These are phyloP conservation scores for Ichneumoninae sp. DNA, from an alignment of 2,888 invertebrate genomes.

Conservation along the genomic window DNA sequence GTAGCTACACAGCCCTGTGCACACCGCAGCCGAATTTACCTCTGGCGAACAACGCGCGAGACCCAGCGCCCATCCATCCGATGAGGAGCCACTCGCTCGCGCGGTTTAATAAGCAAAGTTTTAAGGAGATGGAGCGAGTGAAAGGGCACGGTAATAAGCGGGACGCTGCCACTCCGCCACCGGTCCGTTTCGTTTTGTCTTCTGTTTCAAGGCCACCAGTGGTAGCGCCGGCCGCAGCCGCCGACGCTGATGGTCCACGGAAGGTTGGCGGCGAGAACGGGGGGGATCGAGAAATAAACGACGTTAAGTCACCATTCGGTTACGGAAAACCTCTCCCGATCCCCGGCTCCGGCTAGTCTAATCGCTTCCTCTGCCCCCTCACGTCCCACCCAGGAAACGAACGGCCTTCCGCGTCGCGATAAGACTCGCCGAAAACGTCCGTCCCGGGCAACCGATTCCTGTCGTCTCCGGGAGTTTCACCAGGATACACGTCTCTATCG, in stretches of 20 bases:
- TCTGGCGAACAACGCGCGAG: conserved; percentile 65
- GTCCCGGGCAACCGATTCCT: neutral
- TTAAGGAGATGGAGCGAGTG: conserved; percentile 67
- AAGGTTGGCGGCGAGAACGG: conserved; percentile 24
- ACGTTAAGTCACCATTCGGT: neutral
- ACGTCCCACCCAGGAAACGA: too few species aligned
- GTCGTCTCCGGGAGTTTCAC: conserved; percentile 14
- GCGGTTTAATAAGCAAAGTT: conserved; percentile 76
- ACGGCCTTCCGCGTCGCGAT: conserved; percentile 4
- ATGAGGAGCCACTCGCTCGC: conserved; percentile 64
- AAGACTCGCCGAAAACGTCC: neutral
- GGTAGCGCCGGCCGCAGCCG: conserved; percentile 3
- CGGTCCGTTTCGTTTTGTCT: conserved; percentile 27
- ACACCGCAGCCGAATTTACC: conserved; percentile 69
- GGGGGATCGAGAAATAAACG: neutral
- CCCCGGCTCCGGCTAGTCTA: conserved; percentile 1
- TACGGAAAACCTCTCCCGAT: conserved; percentile 9
- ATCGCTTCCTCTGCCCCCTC: neutral
- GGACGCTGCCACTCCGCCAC: conserved; percentile 18
- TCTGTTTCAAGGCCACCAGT: conserved; percentile 45
- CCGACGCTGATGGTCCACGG: neutral
- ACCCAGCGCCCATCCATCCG: conserved; percentile 51
- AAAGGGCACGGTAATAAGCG: conserved; percentile 22
- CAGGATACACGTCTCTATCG: neutral
- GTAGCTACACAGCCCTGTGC: conserved; percentile 41